A percentile compares a stretch with the other conserved stretches of the same genome.
Conservation (phyloP, 92 coral and sea anemone genomes). For the Bergia puertoricense region DNA sequence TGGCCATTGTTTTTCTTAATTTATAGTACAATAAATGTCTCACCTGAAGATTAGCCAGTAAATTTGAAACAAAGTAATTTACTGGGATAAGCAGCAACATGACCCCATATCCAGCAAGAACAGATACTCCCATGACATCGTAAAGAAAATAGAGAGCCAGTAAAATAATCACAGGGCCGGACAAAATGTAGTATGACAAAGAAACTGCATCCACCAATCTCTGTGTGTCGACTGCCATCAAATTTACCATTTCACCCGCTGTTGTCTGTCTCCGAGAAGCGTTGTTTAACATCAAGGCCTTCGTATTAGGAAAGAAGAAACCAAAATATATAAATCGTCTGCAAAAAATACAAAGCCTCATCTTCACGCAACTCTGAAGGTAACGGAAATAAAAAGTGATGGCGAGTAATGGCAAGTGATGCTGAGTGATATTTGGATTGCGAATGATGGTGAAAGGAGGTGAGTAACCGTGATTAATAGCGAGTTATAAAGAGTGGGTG, state of each 20-base stretch:
- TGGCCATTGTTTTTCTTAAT: too few relatives aligned
- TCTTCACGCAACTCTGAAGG: too few relatives aligned
- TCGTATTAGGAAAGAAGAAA: neutral
- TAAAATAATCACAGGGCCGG: constrained; percentile 60
- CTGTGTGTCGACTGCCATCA: constrained; percentile 82
- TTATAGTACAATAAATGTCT: neutral
- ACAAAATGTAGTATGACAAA: constrained; percentile 56
- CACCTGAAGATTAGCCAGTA: constrained; percentile 68
- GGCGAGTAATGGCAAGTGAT: too few relatives aligned
- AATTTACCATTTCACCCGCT: constrained; percentile 85
- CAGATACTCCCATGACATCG: constrained; percentile 64
- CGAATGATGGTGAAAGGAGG: too few relatives aligned
- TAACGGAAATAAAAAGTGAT: too few relatives aligned
- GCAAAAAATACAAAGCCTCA: too few relatives aligned
- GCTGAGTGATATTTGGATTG: too few relatives aligned
- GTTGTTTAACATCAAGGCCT: constrained; percentile 75
- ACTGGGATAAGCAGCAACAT: constrained; percentile 66
- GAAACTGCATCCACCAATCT: constrained; percentile 61
- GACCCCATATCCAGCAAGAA: constrained; percentile 71
- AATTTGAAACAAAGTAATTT: constrained; percentile 55
- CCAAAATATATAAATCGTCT: neutral
- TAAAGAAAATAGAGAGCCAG: constrained; percentile 61
- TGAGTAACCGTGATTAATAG: too few relatives aligned
- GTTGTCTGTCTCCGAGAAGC: constrained; percentile 66
- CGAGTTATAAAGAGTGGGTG: too few relatives aligned